A percentile compares a stretch with the other conserved stretches of the same genome.
Conservation (phyloP, 2,113 vertebrate species). For the Raja brachyura region DNA sequence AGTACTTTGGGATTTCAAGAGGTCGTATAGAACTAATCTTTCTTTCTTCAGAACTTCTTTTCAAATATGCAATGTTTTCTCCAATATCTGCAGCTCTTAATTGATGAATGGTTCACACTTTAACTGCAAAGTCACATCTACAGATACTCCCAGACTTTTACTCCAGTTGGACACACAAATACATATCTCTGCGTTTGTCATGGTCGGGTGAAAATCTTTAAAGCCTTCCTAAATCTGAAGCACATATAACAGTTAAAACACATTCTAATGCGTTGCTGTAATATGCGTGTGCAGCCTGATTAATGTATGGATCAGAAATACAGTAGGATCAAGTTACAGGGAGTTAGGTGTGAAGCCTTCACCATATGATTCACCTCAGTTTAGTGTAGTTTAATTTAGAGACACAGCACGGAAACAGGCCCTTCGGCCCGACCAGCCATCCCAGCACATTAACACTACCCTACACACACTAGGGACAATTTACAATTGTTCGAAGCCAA, state of each 20-base stretch:
- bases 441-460: too few species aligned
- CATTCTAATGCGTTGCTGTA: conserved; percentile 11
- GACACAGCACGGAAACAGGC: too few species aligned
- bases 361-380: neutral
- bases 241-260: conserved; percentile 22
- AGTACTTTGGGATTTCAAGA: neutral
- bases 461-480: too few species aligned
- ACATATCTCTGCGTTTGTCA: conserved; percentile 5
- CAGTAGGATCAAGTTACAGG: conserved; percentile 1
- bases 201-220: neutral
- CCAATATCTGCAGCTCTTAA: too few species aligned
- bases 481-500: too few species aligned
- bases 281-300: neutral
- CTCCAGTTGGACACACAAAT: neutral
- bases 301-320: neutral
- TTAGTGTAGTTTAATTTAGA: too few species aligned
- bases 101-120: neutral
- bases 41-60: neutral
- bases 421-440: too few species aligned
- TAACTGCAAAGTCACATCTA: neutral
- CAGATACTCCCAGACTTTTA: neutral
- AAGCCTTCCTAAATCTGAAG: conserved; percentile 26
- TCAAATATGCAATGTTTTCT: neutral
- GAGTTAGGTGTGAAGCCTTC: neutral
- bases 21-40: neutral